A percentile compares a stretch with the other conserved stretches of the same genome.
Conservation (phyloP, 2,888 invertebrate genomes). For the Aethes cnicana region DNA sequence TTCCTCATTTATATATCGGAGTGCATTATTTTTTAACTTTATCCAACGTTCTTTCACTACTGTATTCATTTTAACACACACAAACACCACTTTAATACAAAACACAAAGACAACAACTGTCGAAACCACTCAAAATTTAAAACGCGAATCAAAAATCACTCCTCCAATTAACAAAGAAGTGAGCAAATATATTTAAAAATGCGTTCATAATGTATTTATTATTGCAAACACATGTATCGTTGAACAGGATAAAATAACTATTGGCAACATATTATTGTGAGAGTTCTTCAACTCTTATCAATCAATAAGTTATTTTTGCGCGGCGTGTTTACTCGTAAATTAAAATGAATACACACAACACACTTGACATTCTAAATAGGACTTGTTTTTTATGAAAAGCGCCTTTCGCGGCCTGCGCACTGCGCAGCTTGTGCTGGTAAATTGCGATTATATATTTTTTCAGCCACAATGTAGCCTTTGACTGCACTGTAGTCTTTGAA, state of each 20-base stretch:
- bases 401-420: too few relatives aligned
- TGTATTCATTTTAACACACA: constrained; percentile 8
- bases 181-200: not conserved
- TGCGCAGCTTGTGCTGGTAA: too few relatives aligned
- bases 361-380: not conserved
- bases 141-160: too few relatives aligned
- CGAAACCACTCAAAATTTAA: too few relatives aligned
- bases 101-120: too few relatives aligned
- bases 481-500: too few relatives aligned
- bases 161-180: too few relatives aligned
- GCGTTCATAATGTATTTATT: not conserved
- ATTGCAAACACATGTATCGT: constrained; percentile 1
- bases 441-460: too few relatives aligned
- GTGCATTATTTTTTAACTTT: constrained; percentile 8
- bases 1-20: constrained; percentile 9
- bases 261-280: not conserved
- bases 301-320: not conserved
- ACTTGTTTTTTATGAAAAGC: too few relatives aligned
- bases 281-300: constrained; percentile 12
- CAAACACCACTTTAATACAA: not conserved
- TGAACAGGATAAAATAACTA: constrained; percentile 15
- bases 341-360: not conserved
- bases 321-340: constrained; percentile 2
- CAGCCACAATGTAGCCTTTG: too few relatives aligned
- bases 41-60: constrained; percentile 9